Percentiles rank a stretch among this genome's conserved stretches.
Conservation (phyloP, 2,797 vertebrate genomes). For the Dermochelys coriacea region DNA sequence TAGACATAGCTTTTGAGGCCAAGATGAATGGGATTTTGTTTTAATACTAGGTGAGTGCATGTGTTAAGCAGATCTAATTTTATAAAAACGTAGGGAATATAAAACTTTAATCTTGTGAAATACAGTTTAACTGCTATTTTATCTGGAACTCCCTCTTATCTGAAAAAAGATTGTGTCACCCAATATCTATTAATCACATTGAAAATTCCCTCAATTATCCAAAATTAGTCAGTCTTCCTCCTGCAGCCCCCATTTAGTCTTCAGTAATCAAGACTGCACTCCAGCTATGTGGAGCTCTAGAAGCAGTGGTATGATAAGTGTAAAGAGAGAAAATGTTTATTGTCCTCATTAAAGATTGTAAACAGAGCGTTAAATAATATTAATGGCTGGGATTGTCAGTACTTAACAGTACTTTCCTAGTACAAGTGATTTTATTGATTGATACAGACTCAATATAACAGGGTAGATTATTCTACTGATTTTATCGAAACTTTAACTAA, state of each 20-base stretch:
- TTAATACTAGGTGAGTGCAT: slow-evolving; percentile 3
- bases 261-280: slow-evolving; percentile 47
- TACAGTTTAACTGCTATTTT: slow-evolving; percentile 44
- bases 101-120: slow-evolving; percentile 14
- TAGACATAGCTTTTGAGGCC: neutral
- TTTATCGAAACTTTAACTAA: slow-evolving; percentile 98
- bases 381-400: slow-evolving; percentile 95
- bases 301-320: slow-evolving; percentile 64
- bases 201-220: slow-evolving; percentile 59
- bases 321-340: slow-evolving; percentile 86
- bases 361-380: slow-evolving; percentile 98
- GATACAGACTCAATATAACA: slow-evolving; percentile 83
- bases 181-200: slow-evolving; percentile 46
- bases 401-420: slow-evolving; percentile 91
- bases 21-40: neutral
- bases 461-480: slow-evolving; percentile 95
- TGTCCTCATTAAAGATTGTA: slow-evolving; percentile 94
- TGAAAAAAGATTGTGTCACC: neutral
- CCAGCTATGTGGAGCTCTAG: slow-evolving; percentile 34
- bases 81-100: neutral
- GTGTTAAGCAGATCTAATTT: neutral
- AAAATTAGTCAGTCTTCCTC: slow-evolving; percentile 53
- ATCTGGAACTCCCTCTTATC: slow-evolving; percentile 1
- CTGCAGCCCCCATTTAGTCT: slow-evolving; percentile 32
- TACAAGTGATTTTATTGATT: slow-evolving; percentile 99